Evolutionary conservation across 1,140 invertebrate genomes (phyloP), one percentile per base, ranked within the genome.

Genomic region (Leptonema lineaticorne): DNA sequence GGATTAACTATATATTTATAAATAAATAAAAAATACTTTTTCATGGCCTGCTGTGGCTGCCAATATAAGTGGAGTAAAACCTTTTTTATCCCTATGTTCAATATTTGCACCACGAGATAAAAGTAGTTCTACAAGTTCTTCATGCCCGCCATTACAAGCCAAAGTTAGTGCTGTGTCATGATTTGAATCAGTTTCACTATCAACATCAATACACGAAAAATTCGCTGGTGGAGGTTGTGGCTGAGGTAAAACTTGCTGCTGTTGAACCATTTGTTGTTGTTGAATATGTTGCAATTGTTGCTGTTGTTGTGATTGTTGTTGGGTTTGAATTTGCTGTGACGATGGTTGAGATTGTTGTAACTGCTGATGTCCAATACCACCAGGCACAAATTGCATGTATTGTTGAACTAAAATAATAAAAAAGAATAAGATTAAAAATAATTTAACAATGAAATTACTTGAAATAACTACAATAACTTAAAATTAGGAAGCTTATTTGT

Each of bases 1-100:
- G 30, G 11, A 33, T 33, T 5, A 33, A 33, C 30, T 33, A 5
- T 8, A 50, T 50, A 7, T 58, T 7, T 58, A 58, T 27, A 58
- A 58, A 58, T 24, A 58, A 6, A 27, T 9, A 58, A 57, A 22
- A 67, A n/a, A 26, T 60, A 69, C 68, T 82, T 96, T 96, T 68
- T 96, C 92, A 83, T 99, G 96, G 9, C 97, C 97, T 29, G 95
- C 96, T 9, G 96, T 98, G 9, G 97, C 96, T 28, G 97, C 96
- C 69, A 99, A 82, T 74, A 99, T 99, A 2, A 99, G 82, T 2
- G 97, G 97, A 0, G 97, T 99, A 78, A 99, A 99, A 28, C 97
- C 97, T 83, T 99, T 99, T 79, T 99, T 99, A 78, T 99, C 97
- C 4, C 96, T 85, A 82, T 99, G 97, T 82, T 99, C 93, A 77